phyloP scores from a whole-genome alignment of 1,140 invertebrate species.

The Trachymyrmex cornetzi region DNA sequence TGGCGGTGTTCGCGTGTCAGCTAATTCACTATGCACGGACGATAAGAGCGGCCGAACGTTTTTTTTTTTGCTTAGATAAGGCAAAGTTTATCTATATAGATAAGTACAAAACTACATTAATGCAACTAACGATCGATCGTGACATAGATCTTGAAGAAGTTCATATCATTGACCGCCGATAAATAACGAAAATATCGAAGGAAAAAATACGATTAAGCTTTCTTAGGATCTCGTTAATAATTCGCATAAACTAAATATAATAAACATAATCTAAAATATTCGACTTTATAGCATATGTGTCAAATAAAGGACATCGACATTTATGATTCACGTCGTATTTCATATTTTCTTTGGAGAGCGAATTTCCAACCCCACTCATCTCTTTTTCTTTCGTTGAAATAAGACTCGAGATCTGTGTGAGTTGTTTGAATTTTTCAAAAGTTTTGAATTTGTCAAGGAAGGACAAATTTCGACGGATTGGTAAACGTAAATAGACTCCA shows the following conservation, averaged over 20 bases:
- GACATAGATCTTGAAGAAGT: slow-evolving; percentile 2
- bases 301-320: slow-evolving; percentile 14
- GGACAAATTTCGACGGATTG: not conserved
- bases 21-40: not conserved
- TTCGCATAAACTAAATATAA: slow-evolving; percentile 24
- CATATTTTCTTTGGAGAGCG: not conserved
- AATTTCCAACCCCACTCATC: not conserved
- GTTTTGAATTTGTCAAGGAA: not conserved
- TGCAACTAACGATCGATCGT: slow-evolving; percentile 7
- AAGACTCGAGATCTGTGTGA: not conserved
- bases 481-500: not conserved
- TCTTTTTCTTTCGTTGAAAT: not conserved
- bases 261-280: slow-evolving; percentile 22
- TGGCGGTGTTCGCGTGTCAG: not conserved
- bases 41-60: slow-evolving; percentile 10
- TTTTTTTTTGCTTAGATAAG: slow-evolving; percentile 21
- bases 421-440: not conserved
- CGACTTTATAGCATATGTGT: not conserved
- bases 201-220: slow-evolving; percentile 17
- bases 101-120: not conserved
- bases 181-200: slow-evolving; percentile 12
- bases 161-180: not conserved
- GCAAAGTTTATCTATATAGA: slow-evolving; percentile 37
- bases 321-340: not conserved
- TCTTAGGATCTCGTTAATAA: not conserved